phyloP scores from a whole-genome alignment of 2,797 vertebrate genomes.

The Sylvia borin region DNA sequence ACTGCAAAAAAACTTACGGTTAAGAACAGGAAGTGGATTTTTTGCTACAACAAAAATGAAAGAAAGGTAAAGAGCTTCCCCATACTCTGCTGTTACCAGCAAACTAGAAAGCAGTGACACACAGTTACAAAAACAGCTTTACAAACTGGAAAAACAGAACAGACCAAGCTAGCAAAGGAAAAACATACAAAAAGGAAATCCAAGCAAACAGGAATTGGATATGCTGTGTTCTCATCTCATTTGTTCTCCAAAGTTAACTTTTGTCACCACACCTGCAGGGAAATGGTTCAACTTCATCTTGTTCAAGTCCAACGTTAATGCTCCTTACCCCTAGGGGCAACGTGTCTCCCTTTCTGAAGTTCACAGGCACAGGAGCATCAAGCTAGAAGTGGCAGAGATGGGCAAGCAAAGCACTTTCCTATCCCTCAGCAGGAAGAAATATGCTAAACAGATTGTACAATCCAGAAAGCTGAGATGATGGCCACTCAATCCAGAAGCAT shows the following conservation, averaged over 20 bases:
- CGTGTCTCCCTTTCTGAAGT: fast-evolving
- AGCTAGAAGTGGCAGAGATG: neutral
- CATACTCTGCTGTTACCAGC: neutral
- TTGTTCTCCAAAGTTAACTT: neutral
- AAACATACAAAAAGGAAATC: neutral
- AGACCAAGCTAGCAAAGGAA: neutral
- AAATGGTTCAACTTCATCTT: neutral
- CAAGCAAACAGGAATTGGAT: neutral
- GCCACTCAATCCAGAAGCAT: fast-evolving
- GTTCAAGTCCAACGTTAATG: neutral
- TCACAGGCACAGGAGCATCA: neutral
- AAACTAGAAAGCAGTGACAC: neutral
- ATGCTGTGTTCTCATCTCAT: neutral
- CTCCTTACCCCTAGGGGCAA: neutral
- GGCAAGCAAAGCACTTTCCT: neutral
- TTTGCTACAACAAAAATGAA: neutral
- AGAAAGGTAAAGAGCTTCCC: neutral
- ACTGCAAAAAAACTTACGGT: neutral
- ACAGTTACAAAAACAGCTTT: neutral
- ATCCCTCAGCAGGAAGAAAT: neutral
- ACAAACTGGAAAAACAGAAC: neutral
- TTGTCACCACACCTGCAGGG: neutral
- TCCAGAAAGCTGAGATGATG: neutral
- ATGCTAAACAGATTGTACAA: neutral
- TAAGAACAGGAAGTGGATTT: neutral